phyloP scores from a whole-genome alignment of 2,888 invertebrate species.

The Yponomeuta cagnagella region DNA sequence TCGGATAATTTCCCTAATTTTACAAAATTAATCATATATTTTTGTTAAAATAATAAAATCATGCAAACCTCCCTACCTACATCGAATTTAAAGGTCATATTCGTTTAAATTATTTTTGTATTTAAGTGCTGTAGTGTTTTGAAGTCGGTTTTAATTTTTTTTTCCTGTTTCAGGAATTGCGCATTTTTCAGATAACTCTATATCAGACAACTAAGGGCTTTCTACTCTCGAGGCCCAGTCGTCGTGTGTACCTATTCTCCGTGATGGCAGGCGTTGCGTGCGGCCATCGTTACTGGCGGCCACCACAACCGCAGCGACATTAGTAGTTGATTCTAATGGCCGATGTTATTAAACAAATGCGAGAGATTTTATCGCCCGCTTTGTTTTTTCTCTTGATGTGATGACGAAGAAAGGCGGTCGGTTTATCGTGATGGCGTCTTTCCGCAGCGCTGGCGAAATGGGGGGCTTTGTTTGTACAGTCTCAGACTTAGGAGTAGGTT shows the following conservation, averaged over 20 bases:
- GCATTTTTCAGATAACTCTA: no score
- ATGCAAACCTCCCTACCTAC: no score
- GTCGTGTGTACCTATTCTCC: not conserved
- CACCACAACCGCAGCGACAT: slow-evolving; percentile 41
- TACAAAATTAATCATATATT: no score
- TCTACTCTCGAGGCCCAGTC: no score
- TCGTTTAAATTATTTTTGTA: no score
- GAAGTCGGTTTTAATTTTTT: no score
- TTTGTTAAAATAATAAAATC: no score
- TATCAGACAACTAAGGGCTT: no score
- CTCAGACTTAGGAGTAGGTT: not conserved
- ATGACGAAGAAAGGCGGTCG: slow-evolving; percentile 26
- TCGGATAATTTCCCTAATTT: no score
- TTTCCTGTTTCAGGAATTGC: no score
- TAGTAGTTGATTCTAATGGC: slow-evolving; percentile 62
- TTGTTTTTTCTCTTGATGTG: slow-evolving; percentile 42
- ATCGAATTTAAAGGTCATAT: no score
- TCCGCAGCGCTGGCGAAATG: not conserved
- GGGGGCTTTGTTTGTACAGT: not conserved
- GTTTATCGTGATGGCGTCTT: slow-evolving; percentile 29
- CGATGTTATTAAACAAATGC: slow-evolving; percentile 67
- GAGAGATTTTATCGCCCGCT: slow-evolving; percentile 63
- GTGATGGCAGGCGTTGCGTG: slow-evolving; percentile 5
- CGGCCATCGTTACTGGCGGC: slow-evolving; percentile 26
- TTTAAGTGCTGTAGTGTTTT: no score